Percentiles rank a stretch among this genome's conserved stretches.
phyloP scores from a whole-genome alignment of 2,888 invertebrate genomes.

The Opisthograptis luteolata region DNA sequence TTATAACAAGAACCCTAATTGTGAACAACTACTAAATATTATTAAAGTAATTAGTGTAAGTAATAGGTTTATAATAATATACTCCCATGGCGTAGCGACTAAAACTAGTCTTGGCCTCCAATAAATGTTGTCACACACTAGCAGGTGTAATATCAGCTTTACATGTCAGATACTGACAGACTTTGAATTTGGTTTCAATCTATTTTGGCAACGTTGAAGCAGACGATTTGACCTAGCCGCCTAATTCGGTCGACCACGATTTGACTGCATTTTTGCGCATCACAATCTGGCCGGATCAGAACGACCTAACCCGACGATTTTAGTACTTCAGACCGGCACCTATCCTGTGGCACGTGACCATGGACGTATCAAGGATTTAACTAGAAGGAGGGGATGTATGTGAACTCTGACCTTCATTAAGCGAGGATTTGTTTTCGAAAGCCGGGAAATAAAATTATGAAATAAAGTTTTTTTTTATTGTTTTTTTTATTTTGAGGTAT shows the following conservation, averaged over 20 bases:
- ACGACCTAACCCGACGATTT: slow-evolving; percentile 20
- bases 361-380: slow-evolving; percentile 11
- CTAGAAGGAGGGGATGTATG: not conserved
- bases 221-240: not conserved
- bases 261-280: slow-evolving; percentile 21
- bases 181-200: too few relatives aligned
- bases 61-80: too few relatives aligned
- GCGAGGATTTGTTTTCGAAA: too few relatives aligned
- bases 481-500: not conserved
- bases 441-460: not conserved
- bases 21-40: too few relatives aligned
- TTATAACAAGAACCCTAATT: too few relatives aligned
- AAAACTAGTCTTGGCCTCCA: too few relatives aligned
- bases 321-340: slow-evolving; percentile 14
- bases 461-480: not conserved
- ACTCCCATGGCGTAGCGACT: too few relatives aligned
- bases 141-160: too few relatives aligned
- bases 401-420: too few relatives aligned
- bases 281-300: slow-evolving; percentile 10
- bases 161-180: too few relatives aligned
- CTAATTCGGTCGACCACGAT: slow-evolving; percentile 9
- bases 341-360: slow-evolving; percentile 19
- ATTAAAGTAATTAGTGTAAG: too few relatives aligned
- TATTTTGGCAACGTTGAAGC: not conserved
- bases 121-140: too few relatives aligned